phyloP scores from a whole-genome alignment of 2,888 invertebrate species.

The Monoplex corrugatus region DNA sequence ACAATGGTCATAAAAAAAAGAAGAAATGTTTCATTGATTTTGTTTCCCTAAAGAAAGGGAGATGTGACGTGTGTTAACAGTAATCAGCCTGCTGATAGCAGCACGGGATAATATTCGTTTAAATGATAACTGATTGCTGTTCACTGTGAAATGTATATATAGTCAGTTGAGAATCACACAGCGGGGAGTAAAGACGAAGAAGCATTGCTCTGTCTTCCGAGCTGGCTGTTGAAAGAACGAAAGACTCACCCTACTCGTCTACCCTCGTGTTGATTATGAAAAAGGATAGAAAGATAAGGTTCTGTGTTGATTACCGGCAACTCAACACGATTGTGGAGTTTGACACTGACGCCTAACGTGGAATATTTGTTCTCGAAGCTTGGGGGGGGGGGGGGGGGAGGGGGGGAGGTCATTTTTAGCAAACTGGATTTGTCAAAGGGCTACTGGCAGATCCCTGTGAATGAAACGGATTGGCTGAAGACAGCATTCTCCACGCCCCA shows the following conservation, averaged over 20 bases:
- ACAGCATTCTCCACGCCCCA: conserved; percentile 1
- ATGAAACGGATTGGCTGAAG: neutral
- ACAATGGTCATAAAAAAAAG: too few species aligned
- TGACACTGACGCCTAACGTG: conserved; percentile 51
- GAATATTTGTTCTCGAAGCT: conserved; percentile 45
- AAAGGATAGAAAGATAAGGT: neutral
- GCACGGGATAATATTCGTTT: too few species aligned
- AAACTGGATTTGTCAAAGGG: conserved; percentile 43
- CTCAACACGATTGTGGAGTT: conserved; percentile 58
- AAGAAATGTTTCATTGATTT: too few species aligned
- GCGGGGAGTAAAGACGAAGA: too few species aligned
- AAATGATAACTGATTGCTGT: too few species aligned
- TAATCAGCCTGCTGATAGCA: too few species aligned
- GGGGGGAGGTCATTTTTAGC: neutral
- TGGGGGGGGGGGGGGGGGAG: neutral
- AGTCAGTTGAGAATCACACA: too few species aligned
- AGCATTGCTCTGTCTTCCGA: too few species aligned
- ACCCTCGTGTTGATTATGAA: conserved; percentile 34
- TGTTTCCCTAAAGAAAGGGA: too few species aligned
- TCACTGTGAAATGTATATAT: too few species aligned
- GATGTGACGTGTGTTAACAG: too few species aligned
- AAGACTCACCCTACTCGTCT: conserved; percentile 7
- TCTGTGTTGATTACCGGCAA: conserved; percentile 51
- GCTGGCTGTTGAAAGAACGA: too few species aligned
- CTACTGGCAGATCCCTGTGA: conserved; percentile 40